Percentiles rank a stretch among this genome's conserved stretches.
Conservation (phyloP, 2,888 invertebrate species). For the Biston betularia region DNA sequence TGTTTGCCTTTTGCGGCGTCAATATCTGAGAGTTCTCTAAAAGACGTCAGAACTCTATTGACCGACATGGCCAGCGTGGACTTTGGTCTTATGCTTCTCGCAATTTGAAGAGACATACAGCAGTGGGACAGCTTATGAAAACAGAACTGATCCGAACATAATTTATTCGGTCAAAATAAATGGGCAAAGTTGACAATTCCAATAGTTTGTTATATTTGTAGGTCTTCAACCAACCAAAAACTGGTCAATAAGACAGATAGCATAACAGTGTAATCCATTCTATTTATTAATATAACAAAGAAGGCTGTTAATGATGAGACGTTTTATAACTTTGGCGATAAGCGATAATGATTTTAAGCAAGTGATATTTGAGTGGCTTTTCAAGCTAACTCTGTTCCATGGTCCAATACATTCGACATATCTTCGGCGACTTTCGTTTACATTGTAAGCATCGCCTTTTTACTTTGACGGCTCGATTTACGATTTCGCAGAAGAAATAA, state of each 20-base stretch:
- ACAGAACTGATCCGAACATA: too few relatives aligned
- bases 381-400: slow-evolving; percentile 1
- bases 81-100: too few relatives aligned
- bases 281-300: neutral
- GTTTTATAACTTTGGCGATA: neutral
- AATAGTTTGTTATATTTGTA: too few relatives aligned
- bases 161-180: too few relatives aligned
- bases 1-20: too few relatives aligned
- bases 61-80: too few relatives aligned
- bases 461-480: slow-evolving; percentile 33
- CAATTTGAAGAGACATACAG: too few relatives aligned
- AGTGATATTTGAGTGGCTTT: neutral
- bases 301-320: neutral
- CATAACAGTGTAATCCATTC: neutral
- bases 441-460: slow-evolving; percentile 34
- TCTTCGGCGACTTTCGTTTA: slow-evolving; percentile 25
- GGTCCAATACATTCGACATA: slow-evolving; percentile 21
- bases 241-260: too few relatives aligned
- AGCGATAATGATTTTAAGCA: neutral
- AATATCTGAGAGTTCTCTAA: too few relatives aligned
- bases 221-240: neutral
- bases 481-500: slow-evolving; percentile 28
- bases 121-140: too few relatives aligned
- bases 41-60: too few relatives aligned
- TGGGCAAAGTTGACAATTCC: too few relatives aligned